phyloP scores from a whole-genome alignment of 2,797 vertebrate genomes.

The Rhincodon typus region DNA sequence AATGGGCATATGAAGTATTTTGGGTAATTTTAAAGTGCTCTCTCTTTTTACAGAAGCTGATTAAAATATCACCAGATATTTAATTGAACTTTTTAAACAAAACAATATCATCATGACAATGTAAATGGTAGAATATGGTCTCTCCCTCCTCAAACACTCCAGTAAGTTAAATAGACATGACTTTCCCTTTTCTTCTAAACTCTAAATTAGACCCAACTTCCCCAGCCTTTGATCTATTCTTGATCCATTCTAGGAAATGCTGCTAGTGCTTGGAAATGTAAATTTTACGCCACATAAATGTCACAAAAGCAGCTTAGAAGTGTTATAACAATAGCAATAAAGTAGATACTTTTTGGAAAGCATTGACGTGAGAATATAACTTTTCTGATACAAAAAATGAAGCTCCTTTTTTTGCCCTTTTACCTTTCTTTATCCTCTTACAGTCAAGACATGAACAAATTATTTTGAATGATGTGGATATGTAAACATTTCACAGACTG shows the following conservation, averaged over 20 bases:
- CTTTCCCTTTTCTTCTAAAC: too few relatives aligned
- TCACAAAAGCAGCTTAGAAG: background rate
- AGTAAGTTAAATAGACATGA: too few relatives aligned
- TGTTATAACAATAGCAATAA: background rate
- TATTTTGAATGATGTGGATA: background rate
- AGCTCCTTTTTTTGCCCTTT: background rate
- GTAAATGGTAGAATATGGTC: background rate
- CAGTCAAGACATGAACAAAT: background rate
- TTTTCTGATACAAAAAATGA: background rate
- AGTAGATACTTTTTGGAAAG: background rate
- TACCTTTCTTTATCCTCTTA: background rate
- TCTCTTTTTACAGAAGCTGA: background rate
- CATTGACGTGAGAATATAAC: background rate
- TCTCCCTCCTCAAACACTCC: background rate
- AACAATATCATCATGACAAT: background rate
- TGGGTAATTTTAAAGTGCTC: background rate
- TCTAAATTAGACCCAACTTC: too few relatives aligned
- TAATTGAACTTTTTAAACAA: background rate
- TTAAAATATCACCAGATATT: background rate
- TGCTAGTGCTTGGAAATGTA: background rate
- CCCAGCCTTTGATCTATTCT: background rate
- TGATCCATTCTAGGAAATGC: background rate
- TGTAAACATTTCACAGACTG: background rate
- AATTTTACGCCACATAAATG: background rate
- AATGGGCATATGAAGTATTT: background rate